Evolutionary conservation across 2,797 vertebrate genomes (phyloP).

Genomic region (Enteromius fasciolatus): DNA sequence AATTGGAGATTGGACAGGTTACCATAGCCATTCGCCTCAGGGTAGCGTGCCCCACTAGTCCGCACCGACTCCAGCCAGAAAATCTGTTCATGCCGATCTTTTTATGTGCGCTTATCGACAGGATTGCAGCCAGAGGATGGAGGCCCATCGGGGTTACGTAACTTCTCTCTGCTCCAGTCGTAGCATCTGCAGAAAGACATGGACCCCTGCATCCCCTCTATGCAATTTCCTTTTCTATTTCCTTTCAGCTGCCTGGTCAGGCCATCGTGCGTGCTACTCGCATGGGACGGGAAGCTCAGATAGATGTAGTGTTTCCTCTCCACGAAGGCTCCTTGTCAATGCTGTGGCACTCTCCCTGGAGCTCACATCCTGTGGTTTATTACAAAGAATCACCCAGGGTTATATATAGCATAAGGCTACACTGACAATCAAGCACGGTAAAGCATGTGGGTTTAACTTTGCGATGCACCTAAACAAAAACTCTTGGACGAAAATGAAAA

Average conservation of each 20-base stretch:
- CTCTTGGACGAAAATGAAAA: neutral
- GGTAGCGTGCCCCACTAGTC: slow-evolving; percentile 40
- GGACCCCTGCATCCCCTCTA: slow-evolving; percentile 43
- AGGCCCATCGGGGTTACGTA: slow-evolving; percentile 40
- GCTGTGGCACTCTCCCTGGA: slow-evolving; percentile 5
- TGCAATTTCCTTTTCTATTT: slow-evolving; percentile 60
- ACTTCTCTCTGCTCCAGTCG: slow-evolving; percentile 39
- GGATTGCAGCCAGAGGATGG: slow-evolving; percentile 37
- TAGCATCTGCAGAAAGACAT: slow-evolving; percentile 40
- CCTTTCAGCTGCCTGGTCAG: slow-evolving; percentile 31
- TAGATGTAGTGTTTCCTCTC: slow-evolving; percentile 57
- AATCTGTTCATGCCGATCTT: slow-evolving; percentile 23
- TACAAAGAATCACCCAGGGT: slow-evolving; percentile 31
- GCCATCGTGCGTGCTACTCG: slow-evolving; percentile 10
- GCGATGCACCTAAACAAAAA: neutral
- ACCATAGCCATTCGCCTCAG: slow-evolving; percentile 38
- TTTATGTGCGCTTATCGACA: slow-evolving; percentile 45
- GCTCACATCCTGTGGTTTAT: slow-evolving; percentile 51
- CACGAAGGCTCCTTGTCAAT: slow-evolving; percentile 18
- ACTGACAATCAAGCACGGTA: slow-evolving; percentile 1
- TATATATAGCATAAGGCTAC: slow-evolving; percentile 39
- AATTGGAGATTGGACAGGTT: slow-evolving; percentile 46
- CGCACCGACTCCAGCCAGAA: slow-evolving; percentile 36
- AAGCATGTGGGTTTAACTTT: slow-evolving; percentile 1
- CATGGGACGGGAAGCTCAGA: slow-evolving; percentile 52